Base-by-base conservation (phyloP, 2,113 vertebrate genomes). In the Mixornis gularis region DNA sequence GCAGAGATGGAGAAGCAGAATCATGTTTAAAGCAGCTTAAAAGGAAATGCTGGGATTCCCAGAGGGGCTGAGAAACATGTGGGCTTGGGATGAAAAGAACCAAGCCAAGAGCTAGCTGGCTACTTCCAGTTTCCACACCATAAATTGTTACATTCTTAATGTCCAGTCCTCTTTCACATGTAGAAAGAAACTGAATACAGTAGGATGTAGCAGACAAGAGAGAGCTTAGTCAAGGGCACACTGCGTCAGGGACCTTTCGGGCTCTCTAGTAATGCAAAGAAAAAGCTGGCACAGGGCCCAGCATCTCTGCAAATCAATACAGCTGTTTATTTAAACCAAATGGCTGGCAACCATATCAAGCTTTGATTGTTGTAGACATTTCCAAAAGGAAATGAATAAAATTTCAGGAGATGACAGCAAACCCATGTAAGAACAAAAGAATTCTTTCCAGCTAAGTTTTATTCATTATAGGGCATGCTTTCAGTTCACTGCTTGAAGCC, bases 251-350 rank as follows among this genome's bases (percentile, higher is more conserved):
- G 48, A 85, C 69, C 77, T 89, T 95, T 91, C 2, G 0, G 80
- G 79, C 66, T 59, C 26, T 14, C 55, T 17, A 60, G 55, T 21
- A 76, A 66, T 1, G 13, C 30, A 53, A 59, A 77, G 46, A 30
- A 49, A 81, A 82, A 85, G 7, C 38, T 93, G 89, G 95, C 88
- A 69, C 32, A n/a, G 34, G 40, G 87, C 96, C 93, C 71, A 78
- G 78, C 58, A 46, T 52, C 51, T 68, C 77, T 77, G 85, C 79
- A 90, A 92, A 95, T 91, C 94, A 77, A 91, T 79, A 70, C 48
- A 92, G 56, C 68, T 90, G 72, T 79, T 95, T 94, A 96, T 95
- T 95, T 91, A 93, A 96, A 92, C 80, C 96, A 85, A 94, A 94
- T 82, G 91, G 53, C 90, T 92, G 92, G 87, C 65, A 76, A 80